Evolutionary conservation across 1,140 invertebrate genomes (phyloP), one percentile per base, ranked within the genome.

Genomic region (Habropoda laboriosa): DNA sequence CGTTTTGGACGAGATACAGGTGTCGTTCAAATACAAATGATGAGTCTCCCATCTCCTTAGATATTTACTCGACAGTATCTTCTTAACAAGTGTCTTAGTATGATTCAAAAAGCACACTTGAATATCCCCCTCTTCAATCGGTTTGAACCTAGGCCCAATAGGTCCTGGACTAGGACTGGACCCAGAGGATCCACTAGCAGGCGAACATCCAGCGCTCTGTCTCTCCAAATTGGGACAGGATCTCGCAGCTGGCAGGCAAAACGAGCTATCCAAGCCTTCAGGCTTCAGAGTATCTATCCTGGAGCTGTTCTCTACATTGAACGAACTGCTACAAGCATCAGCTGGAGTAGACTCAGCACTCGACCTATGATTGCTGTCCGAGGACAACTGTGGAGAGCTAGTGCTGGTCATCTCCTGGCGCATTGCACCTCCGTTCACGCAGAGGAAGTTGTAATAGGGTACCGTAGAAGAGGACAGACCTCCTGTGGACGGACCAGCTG

Each of bases 31-130:
- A 79, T 95, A 95, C 5, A 97, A 92, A 87, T 95, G 95, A 90
- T 97, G 96, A 51, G 94, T 96, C 91, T 97, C 97, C 96, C 96
- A 97, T 78, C 96, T 92, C 55, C 97, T 92, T 6, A 97, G 93
- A 88, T 97, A 97, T 90, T 96, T 96, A 47, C 96, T 96, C 66
- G 96, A 96, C 74, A 97, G 93, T 72, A 97, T 96, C 92, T 97
- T 97, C 90, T 95, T 96, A 71, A 97, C 95, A 53, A 97, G 95
- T 53, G 96, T 97, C 72, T 96, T 93, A 0, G 96, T 96, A 86
- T 97, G 96, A 86, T 97, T 96, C 60, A 97, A 93, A 82, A 95
- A 95, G 93, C 97, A 97, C 45, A 97, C 94, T 88, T 96, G 95
- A 30, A 97, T 94, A 71, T 96, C 95, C 0, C 96, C 96, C 76